These are phyloP conservation scores for Rhombomys opimus DNA, from an alignment of 2,113 vertebrate genomes.

Conservation along the genomic window DNA sequence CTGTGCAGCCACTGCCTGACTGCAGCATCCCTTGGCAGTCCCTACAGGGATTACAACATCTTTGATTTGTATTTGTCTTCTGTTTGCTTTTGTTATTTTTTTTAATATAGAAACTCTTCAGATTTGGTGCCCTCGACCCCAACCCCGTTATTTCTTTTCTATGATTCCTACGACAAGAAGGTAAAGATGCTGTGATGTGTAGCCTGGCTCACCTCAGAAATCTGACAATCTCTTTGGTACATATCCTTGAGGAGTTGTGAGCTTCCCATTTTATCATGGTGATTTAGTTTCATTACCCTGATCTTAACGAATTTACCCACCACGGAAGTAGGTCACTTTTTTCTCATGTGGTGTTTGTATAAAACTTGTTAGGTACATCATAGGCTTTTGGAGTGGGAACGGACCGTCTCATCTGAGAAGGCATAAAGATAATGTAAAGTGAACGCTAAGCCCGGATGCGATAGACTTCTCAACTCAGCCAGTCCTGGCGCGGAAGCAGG, in stretches of 20 bases:
- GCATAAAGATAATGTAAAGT: slow-evolving; percentile 74
- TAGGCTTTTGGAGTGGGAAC: slow-evolving; percentile 59
- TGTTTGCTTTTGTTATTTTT: neutral
- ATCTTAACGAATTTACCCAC: slow-evolving; percentile 69
- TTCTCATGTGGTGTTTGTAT: slow-evolving; percentile 31
- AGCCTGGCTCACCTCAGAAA: neutral
- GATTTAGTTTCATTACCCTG: slow-evolving; percentile 65
- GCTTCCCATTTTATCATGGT: slow-evolving; percentile 28
- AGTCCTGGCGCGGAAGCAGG: slow-evolving; percentile 62
- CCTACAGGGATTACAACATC: slow-evolving; percentile 35
- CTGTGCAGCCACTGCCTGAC: neutral
- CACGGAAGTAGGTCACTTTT: slow-evolving; percentile 53
- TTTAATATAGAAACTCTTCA: slow-evolving; percentile 42
- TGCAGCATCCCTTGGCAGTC: slow-evolving; percentile 47
- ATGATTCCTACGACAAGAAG: slow-evolving; percentile 38
- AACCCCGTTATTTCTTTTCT: neutral
- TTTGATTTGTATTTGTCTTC: slow-evolving; percentile 24
- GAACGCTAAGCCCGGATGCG: slow-evolving; percentile 64
- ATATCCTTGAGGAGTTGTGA: slow-evolving; percentile 31
- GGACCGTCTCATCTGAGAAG: slow-evolving; percentile 67
- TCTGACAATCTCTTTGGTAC: slow-evolving; percentile 41
- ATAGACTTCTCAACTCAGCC: slow-evolving; percentile 67
- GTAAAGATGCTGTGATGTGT: neutral
- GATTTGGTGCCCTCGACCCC: neutral
- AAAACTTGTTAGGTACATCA: slow-evolving; percentile 56